These are phyloP conservation scores for Notechis scutatus DNA, from an alignment of 2,113 vertebrate species.

Conservation along the genomic window DNA sequence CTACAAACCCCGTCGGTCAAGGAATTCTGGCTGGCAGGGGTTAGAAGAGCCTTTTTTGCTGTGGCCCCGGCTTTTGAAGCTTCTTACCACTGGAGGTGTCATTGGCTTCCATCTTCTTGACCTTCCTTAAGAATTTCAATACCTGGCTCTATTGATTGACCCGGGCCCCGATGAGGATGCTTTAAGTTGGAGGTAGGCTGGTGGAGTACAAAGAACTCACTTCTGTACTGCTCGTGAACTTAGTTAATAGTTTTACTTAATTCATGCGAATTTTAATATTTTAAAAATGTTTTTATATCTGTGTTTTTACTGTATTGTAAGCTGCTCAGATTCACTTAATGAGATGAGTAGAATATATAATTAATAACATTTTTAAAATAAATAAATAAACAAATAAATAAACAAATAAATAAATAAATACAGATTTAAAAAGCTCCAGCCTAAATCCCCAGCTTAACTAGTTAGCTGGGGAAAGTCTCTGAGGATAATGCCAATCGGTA, in stretches of 20 bases:
- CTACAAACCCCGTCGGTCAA: background rate
- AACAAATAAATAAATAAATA: background rate
- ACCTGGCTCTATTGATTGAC: background rate
- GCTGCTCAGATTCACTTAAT: background rate
- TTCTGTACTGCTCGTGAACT: background rate
- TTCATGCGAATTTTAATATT: background rate
- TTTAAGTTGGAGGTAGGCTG: background rate
- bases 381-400: background rate
- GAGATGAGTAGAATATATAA: background rate
- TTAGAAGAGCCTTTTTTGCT: background rate
- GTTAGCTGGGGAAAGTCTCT: background rate
- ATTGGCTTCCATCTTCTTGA: background rate
- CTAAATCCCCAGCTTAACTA: background rate
- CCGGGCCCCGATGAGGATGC: background rate
- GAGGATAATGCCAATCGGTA: background rate
- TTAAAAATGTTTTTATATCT: background rate
- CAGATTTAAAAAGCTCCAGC: background rate
- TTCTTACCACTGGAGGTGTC: background rate
- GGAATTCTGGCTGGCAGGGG: background rate
- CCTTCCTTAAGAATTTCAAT: background rate
- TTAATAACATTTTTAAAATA: background rate
- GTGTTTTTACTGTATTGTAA: background rate
- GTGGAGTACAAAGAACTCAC: background rate
- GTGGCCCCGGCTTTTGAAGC: background rate
- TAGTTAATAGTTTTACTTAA: background rate